Percentiles rank a stretch among this genome's conserved stretches.
These are phyloP conservation scores for Beroe ovata DNA, from an alignment of 37 sponge, comb jelly and placozoan species.

Conservation along the genomic window DNA sequence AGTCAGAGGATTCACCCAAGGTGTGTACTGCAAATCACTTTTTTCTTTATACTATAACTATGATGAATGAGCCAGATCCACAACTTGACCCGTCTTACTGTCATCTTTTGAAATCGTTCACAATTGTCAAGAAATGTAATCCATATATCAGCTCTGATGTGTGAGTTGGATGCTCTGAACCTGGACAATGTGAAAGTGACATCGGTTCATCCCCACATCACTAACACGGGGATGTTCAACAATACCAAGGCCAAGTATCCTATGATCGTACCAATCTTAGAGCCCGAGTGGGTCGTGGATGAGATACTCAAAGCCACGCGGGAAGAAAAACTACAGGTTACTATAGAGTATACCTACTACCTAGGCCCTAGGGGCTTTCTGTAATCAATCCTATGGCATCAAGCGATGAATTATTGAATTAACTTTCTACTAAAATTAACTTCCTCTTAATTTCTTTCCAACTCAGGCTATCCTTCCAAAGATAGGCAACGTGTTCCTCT, in stretches of 20 bases:
- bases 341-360: too few species aligned
- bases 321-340: conserved; percentile 25
- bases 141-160: not conserved
- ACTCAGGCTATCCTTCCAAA: conserved; percentile 3
- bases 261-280: conserved; percentile 10
- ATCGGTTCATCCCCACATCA: conserved; percentile 31
- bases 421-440: too few species aligned
- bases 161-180: conserved; percentile 9
- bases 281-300: conserved; percentile 62
- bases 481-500: not conserved
- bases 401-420: too few species aligned
- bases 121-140: too few species aligned
- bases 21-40: too few species aligned
- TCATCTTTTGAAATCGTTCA: too few species aligned
- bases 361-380: too few species aligned
- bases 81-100: too few species aligned
- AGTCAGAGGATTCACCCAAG: conserved; percentile 22
- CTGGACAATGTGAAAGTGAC: conserved; percentile 13
- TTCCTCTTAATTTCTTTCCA: too few species aligned
- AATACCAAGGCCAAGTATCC: conserved; percentile 30
- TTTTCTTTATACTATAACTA: too few species aligned
- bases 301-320: conserved; percentile 12
- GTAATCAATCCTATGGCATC: too few species aligned
- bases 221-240: conserved; percentile 54
- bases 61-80: too few species aligned